phyloP scores from a whole-genome alignment of 2,797 vertebrate species.

The Anguilla obscura region DNA sequence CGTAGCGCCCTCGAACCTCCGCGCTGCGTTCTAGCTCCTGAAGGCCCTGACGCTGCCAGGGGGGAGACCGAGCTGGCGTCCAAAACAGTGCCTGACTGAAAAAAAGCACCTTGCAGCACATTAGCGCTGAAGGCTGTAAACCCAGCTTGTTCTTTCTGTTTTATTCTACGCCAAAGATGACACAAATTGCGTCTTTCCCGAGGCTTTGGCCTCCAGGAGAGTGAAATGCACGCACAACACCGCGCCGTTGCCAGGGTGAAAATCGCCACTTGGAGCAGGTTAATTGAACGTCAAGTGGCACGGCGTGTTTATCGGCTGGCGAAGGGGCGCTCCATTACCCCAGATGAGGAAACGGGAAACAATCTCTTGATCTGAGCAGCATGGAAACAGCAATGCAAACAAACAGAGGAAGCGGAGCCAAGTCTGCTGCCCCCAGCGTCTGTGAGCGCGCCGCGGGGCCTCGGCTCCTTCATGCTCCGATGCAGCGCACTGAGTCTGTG shows the following conservation, averaged over 20 bases:
- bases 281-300: neutral
- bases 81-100: neutral
- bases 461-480: constrained; percentile 17
- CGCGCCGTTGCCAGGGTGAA: neutral
- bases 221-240: neutral
- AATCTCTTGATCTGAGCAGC: constrained; percentile 10
- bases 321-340: constrained; percentile 4
- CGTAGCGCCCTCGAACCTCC: neutral
- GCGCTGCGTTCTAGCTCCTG: neutral
- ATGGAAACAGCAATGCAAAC: constrained; percentile 28
- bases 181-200: neutral
- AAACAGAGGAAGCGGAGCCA: neutral
- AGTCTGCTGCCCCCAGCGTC: neutral
- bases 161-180: neutral
- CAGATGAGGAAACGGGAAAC: constrained; percentile 22
- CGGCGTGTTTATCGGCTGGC: constrained; percentile 1
- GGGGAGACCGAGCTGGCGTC: neutral
- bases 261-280: constrained; percentile 6
- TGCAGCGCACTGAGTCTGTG: neutral
- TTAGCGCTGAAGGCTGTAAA: neutral
- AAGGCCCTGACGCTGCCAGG: neutral
- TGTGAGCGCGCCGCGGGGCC: neutral
- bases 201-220: neutral
- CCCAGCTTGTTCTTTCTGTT: neutral
- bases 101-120: neutral